phyloP scores from a whole-genome alignment of 1,140 invertebrate genomes.

The Limonius californicus region DNA sequence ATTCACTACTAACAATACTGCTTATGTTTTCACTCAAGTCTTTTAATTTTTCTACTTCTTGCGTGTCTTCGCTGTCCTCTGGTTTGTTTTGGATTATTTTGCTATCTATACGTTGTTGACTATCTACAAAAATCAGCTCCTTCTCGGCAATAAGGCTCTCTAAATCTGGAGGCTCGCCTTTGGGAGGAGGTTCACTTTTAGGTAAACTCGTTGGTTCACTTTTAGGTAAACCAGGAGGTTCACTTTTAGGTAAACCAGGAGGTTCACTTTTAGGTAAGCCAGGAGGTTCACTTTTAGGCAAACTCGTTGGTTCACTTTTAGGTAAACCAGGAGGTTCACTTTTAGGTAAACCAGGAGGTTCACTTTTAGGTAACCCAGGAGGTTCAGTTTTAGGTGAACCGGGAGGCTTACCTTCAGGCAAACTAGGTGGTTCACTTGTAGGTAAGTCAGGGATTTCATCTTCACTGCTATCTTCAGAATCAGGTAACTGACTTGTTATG shows the following conservation, averaged over 20 bases:
- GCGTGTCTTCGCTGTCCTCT: neutral
- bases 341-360: neutral
- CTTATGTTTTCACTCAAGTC: neutral
- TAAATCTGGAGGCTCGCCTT: slow-evolving; percentile 35
- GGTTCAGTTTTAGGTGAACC: slow-evolving; percentile 43
- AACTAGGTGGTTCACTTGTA: slow-evolving; percentile 37
- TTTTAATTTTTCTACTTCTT: neutral
- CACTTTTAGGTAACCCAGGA: slow-evolving; percentile 23
- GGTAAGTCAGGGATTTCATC: slow-evolving; percentile 43
- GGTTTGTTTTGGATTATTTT: too few relatives aligned
- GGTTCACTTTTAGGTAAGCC: slow-evolving; percentile 36
- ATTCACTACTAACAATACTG: slow-evolving; percentile 15
- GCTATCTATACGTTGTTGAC: too few relatives aligned
- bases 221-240: slow-evolving; percentile 41
- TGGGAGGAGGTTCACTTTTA: slow-evolving; percentile 42
- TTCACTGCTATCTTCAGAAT: slow-evolving; percentile 25
- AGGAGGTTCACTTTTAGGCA: slow-evolving; percentile 43
- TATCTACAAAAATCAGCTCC: too few relatives aligned
- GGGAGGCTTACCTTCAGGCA: slow-evolving; percentile 34
- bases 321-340: too few relatives aligned
- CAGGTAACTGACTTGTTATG: slow-evolving; percentile 42
- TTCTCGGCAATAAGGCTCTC: too few relatives aligned
- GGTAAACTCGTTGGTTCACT: slow-evolving; percentile 43
- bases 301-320: slow-evolving; percentile 39
- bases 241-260: slow-evolving; percentile 43